Base-by-base conservation (phyloP, 2,888 invertebrate species). In the Aspidapion aeneum region DNA sequence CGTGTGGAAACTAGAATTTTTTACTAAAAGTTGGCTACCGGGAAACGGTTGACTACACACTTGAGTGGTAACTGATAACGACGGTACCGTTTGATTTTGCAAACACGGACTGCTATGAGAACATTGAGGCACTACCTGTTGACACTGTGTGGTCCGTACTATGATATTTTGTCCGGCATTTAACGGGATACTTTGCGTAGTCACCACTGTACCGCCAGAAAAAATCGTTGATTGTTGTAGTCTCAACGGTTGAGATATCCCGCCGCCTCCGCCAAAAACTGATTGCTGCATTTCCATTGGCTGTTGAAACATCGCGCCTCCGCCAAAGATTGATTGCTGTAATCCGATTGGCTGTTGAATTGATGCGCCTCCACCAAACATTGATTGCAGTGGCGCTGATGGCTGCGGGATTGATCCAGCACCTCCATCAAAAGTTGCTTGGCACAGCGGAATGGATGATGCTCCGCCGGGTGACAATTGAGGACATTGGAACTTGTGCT, bases 401-500 rank as follows among this genome's bases (percentile, higher is more conserved):
- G 55, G 55, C 55, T 17, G 19, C 55, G 18, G 73, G 69, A n/a
- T n/a, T n/a, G n/a, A n/a, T n/a, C n/a, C n/a, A n/a, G n/a, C 35
- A 65, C 68, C 21, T 69, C 69, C 35, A 70, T 58, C 16, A 71
- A 69, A 21, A 77, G 72, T 62, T 77, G 72, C 61, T 72, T 66
- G 61, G 72, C 68, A 71, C 76, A 73, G 69, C 74, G 73, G 67
- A 68, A 62, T 62, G 63, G 64, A 48, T 67, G 66, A n/a, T 48
- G 62, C 61, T 9, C 49, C 49, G 17, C 52, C 52, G 5, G 61
- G 35, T 21, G 72, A 69, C 55, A 70, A 64, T 54, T 75, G 74
- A 60, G 73, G 70, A 69, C 78, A 78, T 77, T 78, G 78, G 76
- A 85, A 85, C 69, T 87, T 85, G 82, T 88, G 87, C 77, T 86